Conservation (phyloP, 2,797 vertebrate species). For the Nothura maculosa region DNA sequence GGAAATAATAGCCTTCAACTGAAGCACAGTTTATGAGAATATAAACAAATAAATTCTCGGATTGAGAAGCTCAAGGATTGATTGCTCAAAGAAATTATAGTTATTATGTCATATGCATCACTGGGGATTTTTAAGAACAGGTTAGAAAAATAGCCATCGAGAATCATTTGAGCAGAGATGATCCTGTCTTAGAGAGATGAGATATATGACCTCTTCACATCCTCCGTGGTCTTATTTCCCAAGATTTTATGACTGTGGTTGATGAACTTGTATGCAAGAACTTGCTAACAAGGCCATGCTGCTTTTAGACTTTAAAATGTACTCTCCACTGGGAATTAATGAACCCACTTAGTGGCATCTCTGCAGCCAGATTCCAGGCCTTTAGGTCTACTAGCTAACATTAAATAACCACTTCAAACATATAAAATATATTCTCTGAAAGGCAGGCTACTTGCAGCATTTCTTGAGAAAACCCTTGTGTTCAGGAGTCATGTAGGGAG, state of each 20-base stretch:
- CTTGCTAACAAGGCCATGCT: background rate
- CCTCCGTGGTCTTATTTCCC: background rate
- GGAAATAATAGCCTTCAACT: background rate
- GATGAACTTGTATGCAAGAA: background rate
- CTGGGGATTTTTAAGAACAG: background rate
- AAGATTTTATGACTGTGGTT: background rate
- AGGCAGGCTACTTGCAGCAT: background rate
- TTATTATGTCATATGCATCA: background rate
- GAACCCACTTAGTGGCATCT: background rate
- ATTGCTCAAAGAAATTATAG: background rate
- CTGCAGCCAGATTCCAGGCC: background rate
- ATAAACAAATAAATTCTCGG: background rate
- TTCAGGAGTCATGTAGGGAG: conserved; percentile 50
- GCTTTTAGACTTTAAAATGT: background rate
- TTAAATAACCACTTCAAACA: background rate
- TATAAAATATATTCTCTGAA: background rate
- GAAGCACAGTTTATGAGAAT: background rate
- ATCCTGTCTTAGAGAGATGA: background rate
- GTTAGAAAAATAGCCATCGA: background rate
- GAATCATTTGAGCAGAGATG: background rate
- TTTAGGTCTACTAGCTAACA: background rate
- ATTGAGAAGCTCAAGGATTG: background rate
- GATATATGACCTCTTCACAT: background rate
- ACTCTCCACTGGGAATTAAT: background rate
- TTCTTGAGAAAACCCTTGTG: background rate